Conservation (phyloP, 2,797 vertebrate species). For the Oreonectes daqikongensis region DNA sequence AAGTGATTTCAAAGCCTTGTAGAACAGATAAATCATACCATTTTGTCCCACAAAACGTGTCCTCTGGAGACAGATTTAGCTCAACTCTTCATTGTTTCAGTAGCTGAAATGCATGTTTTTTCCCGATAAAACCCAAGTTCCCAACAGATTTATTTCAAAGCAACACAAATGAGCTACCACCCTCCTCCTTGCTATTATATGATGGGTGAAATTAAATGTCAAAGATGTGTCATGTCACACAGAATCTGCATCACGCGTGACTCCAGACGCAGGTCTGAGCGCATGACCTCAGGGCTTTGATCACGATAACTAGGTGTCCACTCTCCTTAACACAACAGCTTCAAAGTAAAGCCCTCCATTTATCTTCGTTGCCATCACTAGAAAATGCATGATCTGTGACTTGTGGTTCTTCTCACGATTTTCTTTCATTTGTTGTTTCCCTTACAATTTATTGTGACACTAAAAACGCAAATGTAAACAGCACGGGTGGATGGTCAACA, state of each 20-base stretch:
- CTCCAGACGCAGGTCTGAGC: constrained; percentile 8
- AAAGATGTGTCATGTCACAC: constrained; percentile 40
- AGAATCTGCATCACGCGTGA: constrained; percentile 31
- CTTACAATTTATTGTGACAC: background rate
- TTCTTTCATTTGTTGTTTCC: background rate
- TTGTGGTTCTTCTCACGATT: background rate
- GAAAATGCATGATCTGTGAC: constrained; percentile 5
- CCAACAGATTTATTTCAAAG: constrained; percentile 15
- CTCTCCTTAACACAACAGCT: constrained; percentile 30
- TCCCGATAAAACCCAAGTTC: background rate
- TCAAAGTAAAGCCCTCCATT: constrained; percentile 34
- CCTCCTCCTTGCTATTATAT: constrained; percentile 18
- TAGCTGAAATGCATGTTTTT: background rate
- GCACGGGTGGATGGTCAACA: background rate
- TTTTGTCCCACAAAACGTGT: background rate
- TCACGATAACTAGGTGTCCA: constrained; percentile 45
- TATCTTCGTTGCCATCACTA: constrained; percentile 16
- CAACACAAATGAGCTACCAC: constrained; percentile 17
- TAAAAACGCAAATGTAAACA: constrained; percentile 25
- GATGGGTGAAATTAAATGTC: constrained; percentile 41
- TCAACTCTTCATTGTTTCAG: constrained; percentile 16
- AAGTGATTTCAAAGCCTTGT: too few relatives aligned
- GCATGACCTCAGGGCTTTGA: constrained; percentile 36
- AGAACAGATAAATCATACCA: constrained; percentile 5
- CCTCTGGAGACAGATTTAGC: background rate